Evolutionary conservation across 1,140 invertebrate genomes (phyloP), one percentile per base, ranked within the genome.

Genomic region (Cylas formicarius): DNA sequence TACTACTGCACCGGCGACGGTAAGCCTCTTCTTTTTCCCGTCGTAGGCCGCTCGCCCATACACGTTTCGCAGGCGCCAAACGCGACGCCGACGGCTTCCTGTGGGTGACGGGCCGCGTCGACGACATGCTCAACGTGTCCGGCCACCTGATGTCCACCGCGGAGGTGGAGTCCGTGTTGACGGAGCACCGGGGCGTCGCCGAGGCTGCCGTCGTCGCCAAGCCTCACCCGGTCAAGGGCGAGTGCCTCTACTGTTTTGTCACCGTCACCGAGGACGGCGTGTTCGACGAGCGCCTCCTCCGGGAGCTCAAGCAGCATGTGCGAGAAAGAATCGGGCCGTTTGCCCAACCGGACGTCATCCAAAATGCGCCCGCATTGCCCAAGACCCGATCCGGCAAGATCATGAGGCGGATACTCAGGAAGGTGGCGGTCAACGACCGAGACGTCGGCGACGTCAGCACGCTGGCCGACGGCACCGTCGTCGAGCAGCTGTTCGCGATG

Each of bases 341-440:
- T 69, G 96, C 95, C 2, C 80, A 86, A 61, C 96, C 96, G 0
- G 96, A 99, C 60, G 79, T 86, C 4, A 83, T 99, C 28, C 94
- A 97, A 56, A 77, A 87, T 60, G 91, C 92, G 2, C 88, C 90
- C 3, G 84, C 80, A 2, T 70, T 99, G 35, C 95, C 96, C 1
- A 99, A 99, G 69, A 98, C 96, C 0, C 76, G 95, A 24, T 97
- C 93, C 2, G 96, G 96, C 2, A 99, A 99, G 70, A 97, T 98
- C 29, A 97, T 98, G 90, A 77, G 96, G 28, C 73, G 96, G 50
- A 83, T 98, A 35, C 67, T 98, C 19, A 73, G 93, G 33, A 97
- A 97, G 73, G 84, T 98, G 8, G 94, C 95, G 0, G 69, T 84
- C 1, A 86, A 86, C 27, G 89, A 94, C 55, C 70, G 69, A 21